These are phyloP conservation scores for Helarctos malayanus DNA, from an alignment of 2,797 vertebrate genomes.

Conservation along the genomic window DNA sequence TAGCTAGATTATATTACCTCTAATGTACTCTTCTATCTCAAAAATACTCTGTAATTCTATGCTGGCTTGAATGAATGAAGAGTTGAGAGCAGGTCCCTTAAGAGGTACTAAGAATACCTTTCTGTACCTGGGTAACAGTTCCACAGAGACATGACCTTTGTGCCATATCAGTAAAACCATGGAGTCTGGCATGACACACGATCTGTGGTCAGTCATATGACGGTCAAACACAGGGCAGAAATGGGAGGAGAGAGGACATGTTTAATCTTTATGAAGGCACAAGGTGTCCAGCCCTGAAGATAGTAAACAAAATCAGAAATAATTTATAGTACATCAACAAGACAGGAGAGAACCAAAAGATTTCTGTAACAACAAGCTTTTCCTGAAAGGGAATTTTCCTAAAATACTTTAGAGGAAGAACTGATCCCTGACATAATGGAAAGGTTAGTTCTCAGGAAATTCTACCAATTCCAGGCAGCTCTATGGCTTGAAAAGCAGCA, in stretches of 20 bases:
- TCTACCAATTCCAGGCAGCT: not conserved
- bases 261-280: not conserved
- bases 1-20: not conserved
- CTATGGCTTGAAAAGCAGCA: too few species aligned
- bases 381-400: not conserved
- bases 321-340: accelerated
- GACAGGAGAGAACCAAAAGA: not conserved
- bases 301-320: not conserved
- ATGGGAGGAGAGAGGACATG: not conserved
- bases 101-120: not conserved
- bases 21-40: not conserved
- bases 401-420: not conserved
- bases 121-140: not conserved
- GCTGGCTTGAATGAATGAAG: not conserved
- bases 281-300: not conserved
- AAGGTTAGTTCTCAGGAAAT: not conserved
- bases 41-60: not conserved
- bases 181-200: not conserved
- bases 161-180: not conserved
- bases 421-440: not conserved
- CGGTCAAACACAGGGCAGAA: not conserved
- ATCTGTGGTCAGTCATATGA: not conserved
- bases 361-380: not conserved
- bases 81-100: not conserved
- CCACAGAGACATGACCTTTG: not conserved